phyloP scores from a whole-genome alignment of 2,888 invertebrate species.

The Acrobasis suavella region DNA sequence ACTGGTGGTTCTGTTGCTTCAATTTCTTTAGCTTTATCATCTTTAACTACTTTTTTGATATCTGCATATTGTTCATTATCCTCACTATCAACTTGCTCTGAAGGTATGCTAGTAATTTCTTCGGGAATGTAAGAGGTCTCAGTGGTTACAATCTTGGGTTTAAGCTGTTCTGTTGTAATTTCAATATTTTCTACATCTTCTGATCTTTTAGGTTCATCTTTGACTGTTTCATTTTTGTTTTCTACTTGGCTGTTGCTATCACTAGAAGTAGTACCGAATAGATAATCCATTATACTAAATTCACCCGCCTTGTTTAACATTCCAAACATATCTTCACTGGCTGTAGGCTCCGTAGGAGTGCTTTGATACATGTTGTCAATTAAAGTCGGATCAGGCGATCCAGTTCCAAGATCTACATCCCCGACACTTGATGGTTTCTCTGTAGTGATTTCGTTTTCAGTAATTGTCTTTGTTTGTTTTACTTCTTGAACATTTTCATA shows the following conservation, averaged over 20 bases:
- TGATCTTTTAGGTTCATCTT: constrained; percentile 28
- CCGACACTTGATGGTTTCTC: constrained; percentile 53
- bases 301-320: constrained; percentile 56
- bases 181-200: constrained; percentile 43
- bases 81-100: constrained; percentile 37
- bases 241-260: constrained; percentile 40
- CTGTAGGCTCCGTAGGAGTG: constrained; percentile 56
- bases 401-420: constrained; percentile 71
- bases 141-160: constrained; percentile 56
- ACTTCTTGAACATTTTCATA: constrained; percentile 36
- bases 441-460: constrained; percentile 34
- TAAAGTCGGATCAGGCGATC: constrained; percentile 62
- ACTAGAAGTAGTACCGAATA: constrained; percentile 63
- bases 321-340: constrained; percentile 41
- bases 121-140: constrained; percentile 69
- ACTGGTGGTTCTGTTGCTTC: constrained; percentile 38
- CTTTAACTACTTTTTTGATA: constrained; percentile 33
- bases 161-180: constrained; percentile 48
- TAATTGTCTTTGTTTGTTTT: constrained; percentile 34
- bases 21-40: constrained; percentile 35
- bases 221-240: constrained; percentile 37
- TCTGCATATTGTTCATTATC: constrained; percentile 33
- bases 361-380: constrained; percentile 56
- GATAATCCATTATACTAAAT: constrained; percentile 70
- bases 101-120: constrained; percentile 59